Conservation (phyloP, 2,888 invertebrate genomes). For the Axea sp. region DNA sequence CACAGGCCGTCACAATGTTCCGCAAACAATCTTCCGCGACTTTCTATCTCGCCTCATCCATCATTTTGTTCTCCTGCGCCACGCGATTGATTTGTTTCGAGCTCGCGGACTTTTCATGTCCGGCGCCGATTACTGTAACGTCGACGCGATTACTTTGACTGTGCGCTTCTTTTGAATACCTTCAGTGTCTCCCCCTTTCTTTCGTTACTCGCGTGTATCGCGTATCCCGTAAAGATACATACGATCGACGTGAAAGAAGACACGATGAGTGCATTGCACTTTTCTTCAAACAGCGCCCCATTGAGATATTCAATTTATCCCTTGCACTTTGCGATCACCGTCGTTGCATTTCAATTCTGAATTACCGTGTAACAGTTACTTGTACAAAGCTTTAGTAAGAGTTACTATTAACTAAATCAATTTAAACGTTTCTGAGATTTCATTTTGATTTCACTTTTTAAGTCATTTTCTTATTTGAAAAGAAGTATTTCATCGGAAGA, state of each 20-base stretch:
- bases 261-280: slow-evolving; percentile 35
- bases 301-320: slow-evolving; percentile 22
- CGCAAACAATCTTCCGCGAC: slow-evolving; percentile 44
- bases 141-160: too few relatives aligned
- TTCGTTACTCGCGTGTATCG: slow-evolving; percentile 26
- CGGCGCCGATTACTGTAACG: slow-evolving; percentile 1
- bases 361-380: too few relatives aligned
- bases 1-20: slow-evolving; percentile 23
- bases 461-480: too few relatives aligned
- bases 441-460: too few relatives aligned
- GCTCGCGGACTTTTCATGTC: not conserved
- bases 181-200: slow-evolving; percentile 22
- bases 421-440: too few relatives aligned
- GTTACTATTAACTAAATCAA: too few relatives aligned
- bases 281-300: slow-evolving; percentile 20
- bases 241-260: slow-evolving; percentile 9
- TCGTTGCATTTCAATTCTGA: slow-evolving; percentile 4
- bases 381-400: too few relatives aligned
- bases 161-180: too few relatives aligned
- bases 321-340: slow-evolving; percentile 10
- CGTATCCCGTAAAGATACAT: slow-evolving; percentile 9
- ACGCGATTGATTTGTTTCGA: slow-evolving; percentile 6
- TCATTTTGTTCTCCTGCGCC: slow-evolving; percentile 7
- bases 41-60: slow-evolving; percentile 32
- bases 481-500: too few relatives aligned